Evolutionary conservation across 2,888 invertebrate species (phyloP).

Genomic region (Epiblema foenella): DNA sequence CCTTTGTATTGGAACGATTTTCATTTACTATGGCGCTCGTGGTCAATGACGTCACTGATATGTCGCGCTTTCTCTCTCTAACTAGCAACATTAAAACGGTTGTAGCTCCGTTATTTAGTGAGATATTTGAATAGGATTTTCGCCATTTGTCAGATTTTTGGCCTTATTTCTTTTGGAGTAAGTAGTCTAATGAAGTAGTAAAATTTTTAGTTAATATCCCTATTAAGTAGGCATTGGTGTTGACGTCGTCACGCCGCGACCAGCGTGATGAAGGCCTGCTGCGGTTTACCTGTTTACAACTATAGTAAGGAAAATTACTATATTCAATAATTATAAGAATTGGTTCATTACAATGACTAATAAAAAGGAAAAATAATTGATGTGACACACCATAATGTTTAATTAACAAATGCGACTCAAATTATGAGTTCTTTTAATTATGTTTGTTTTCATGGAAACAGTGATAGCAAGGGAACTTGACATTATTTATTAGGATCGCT

Average conservation of each 20-base stretch:
- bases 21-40: too few species aligned
- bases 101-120: too few species aligned
- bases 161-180: too few species aligned
- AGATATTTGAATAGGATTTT: too few species aligned
- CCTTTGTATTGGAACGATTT: too few species aligned
- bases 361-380: conserved; percentile 21
- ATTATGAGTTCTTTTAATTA: not conserved
- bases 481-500: too few species aligned
- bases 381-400: conserved; percentile 5
- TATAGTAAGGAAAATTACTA: conserved; percentile 16
- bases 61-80: too few species aligned
- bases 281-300: conserved; percentile 43
- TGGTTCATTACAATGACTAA: conserved; percentile 24
- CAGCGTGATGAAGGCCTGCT: not conserved
- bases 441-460: not conserved
- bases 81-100: too few species aligned
- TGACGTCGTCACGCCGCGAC: conserved; percentile 15
- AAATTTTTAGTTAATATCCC: too few species aligned
- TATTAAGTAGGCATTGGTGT: conserved; percentile 8
- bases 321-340: conserved; percentile 30
- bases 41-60: too few species aligned
- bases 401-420: not conserved
- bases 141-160: too few species aligned
- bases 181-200: too few species aligned
- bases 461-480: not conserved